These are phyloP conservation scores for Cephus pulcher DNA, from an alignment of 2,888 invertebrate genomes.

Conservation along the genomic window DNA sequence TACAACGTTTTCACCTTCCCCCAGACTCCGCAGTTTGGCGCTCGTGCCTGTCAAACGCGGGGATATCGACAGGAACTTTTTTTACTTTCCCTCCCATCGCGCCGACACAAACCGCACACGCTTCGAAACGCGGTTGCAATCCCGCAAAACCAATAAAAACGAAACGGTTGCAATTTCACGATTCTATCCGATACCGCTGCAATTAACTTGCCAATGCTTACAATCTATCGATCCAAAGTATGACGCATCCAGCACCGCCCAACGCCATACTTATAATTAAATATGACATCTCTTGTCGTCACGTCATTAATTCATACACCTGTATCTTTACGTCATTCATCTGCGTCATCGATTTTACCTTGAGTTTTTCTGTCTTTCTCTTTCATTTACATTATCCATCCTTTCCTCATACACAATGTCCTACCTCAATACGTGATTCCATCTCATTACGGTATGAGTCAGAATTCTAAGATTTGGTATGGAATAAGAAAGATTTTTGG, in stretches of 20 bases:
- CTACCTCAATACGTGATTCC: not conserved
- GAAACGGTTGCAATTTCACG: not conserved
- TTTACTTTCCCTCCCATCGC: not conserved
- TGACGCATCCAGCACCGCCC: constrained; percentile 32
- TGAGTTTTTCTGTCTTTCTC: not conserved
- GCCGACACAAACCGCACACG: not conserved
- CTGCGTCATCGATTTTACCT: not conserved
- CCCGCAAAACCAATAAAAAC: not conserved
- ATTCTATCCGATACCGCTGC: not conserved
- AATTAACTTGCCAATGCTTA: constrained; percentile 9
- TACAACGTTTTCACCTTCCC: constrained; percentile 7
- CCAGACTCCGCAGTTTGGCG: constrained; percentile 11
- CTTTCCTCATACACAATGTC: not conserved
- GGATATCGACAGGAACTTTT: constrained; percentile 22
- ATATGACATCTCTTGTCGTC: constrained; percentile 21
- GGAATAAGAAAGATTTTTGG: not conserved
- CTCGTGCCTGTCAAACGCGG: constrained; percentile 25
- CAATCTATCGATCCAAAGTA: constrained; percentile 31
- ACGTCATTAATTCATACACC: constrained; percentile 32
- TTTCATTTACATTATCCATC: not conserved
- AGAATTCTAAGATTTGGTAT: not conserved
- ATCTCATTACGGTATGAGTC: not conserved
- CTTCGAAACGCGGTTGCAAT: not conserved
- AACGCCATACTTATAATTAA: constrained; percentile 35
- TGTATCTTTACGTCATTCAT: constrained; percentile 20